A percentile compares a stretch with the other conserved stretches of the same genome.
phyloP scores from a whole-genome alignment of 1,140 invertebrate genomes.

The Drosophila tropicalis region DNA sequence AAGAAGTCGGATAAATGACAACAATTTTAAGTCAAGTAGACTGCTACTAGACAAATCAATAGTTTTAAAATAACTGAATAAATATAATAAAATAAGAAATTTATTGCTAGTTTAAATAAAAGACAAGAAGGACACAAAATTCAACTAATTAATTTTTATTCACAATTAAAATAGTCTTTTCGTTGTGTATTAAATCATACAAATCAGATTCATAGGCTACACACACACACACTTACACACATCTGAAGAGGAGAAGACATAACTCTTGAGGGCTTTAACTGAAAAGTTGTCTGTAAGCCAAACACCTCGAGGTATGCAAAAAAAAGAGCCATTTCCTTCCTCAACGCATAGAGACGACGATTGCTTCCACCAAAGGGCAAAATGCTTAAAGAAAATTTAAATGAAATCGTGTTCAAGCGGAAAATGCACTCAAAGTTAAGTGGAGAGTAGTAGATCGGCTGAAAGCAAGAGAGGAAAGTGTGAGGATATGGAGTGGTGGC shows the following conservation, averaged over 20 bases:
- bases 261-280: slow-evolving; percentile 6
- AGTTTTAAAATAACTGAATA: too few relatives aligned
- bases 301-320: slow-evolving; percentile 53
- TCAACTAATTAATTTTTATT: too few relatives aligned
- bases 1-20: too few relatives aligned
- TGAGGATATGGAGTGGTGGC: neutral
- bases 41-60: too few relatives aligned
- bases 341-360: slow-evolving; percentile 21
- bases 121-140: too few relatives aligned
- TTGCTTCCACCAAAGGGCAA: slow-evolving; percentile 59
- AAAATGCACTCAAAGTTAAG: slow-evolving; percentile 67
- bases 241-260: neutral
- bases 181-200: neutral
- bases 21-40: too few relatives aligned
- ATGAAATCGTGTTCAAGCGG: slow-evolving; percentile 77
- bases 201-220: neutral
- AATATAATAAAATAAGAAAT: too few relatives aligned
- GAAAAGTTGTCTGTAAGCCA: slow-evolving; percentile 14
- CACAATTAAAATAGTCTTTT: neutral
- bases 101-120: too few relatives aligned
- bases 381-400: slow-evolving; percentile 65
- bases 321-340: slow-evolving; percentile 53
- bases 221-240: neutral
- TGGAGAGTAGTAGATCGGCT: slow-evolving; percentile 22
- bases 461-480: neutral